Base-by-base conservation (phyloP, 2,797 vertebrate species). In the Paratrypauchen microcephalus region DNA sequence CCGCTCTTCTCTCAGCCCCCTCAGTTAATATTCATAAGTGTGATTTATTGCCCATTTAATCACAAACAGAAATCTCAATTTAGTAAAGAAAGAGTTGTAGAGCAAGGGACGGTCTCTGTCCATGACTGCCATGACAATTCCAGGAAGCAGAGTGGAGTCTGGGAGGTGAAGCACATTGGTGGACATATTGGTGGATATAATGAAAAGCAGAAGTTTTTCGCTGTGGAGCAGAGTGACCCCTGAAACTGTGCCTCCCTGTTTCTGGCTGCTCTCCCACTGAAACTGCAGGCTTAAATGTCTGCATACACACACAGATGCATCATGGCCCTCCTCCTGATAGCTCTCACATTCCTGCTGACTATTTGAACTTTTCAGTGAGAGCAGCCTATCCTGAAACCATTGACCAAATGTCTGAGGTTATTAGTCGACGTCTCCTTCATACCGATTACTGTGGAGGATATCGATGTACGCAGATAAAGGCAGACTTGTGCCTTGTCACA, bases 201-300 rank as follows among this genome's bases (percentile, higher is more conserved):
- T 92, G 88, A 92, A 90, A 91, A 90, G 80, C 90, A 91, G 89
- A 91, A 81, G 87, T 69, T 84, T 86, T 81, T 88, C 80, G 78
- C 78, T 89, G 67, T 56, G 6, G 83, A 84, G 84, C 74, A 68
- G 69, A 15, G 73, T 87, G 88, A 89, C 86, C 75, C 78, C 79
- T 71, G 72, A 79, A 86, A 83, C 74, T 61, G 73, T 73, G 77
- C 86, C 87, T 84, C 85, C 76, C 81, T 57, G 24, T 75, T 71
- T 73, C 73, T 91, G 90, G 88, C 86, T 73, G 68, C 68, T 72
- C 83, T 89, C 89, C 88, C 87, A 89, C 77, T 24, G 69, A 90
- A 90, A 89, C 82, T 65, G 77, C 80, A 81, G 74, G 72, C 81
- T 80, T 79, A 81, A 80, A 84, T 83, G 74, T 79, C 81, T 81